These are phyloP conservation scores for Luperina nickerlii DNA, from an alignment of 2,888 invertebrate species.

Conservation along the genomic window DNA sequence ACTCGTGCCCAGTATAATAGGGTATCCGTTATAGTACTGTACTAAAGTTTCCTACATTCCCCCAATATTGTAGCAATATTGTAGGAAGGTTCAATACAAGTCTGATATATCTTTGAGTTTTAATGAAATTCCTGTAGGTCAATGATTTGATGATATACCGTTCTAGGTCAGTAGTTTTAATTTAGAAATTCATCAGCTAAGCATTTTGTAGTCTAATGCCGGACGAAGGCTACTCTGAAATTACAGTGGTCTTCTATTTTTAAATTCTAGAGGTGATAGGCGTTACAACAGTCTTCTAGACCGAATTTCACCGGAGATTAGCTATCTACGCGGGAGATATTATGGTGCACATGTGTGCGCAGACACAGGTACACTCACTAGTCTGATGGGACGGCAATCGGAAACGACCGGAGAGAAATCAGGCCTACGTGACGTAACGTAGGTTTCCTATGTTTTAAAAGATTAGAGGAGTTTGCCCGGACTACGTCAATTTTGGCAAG, in stretches of 20 bases:
- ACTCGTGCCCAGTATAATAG: slow-evolving; percentile 25
- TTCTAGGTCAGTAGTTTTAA: neutral
- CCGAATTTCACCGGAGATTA: neutral
- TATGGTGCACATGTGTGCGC: neutral
- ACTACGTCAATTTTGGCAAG: too few relatives aligned
- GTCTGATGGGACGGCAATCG: neutral
- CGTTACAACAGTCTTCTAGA: neutral
- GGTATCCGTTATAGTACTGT: neutral
- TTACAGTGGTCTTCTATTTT: neutral
- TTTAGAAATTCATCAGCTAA: neutral
- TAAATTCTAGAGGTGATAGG: neutral
- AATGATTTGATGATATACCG: neutral
- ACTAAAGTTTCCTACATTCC: neutral
- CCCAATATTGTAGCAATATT: neutral
- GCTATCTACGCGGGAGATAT: neutral
- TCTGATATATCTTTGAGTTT: neutral
- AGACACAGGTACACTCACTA: neutral
- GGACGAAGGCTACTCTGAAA: neutral
- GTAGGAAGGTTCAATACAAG: neutral
- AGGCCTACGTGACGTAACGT: too few relatives aligned
- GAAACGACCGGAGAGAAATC: neutral
- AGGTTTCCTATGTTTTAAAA: neutral
- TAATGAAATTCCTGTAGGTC: slow-evolving; percentile 25
- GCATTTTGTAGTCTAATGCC: neutral
- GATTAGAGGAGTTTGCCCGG: neutral